A percentile compares a stretch with the other conserved stretches of the same genome.
Conservation (phyloP, 2,888 invertebrate genomes). For the Chrysotoxum bicinctum region DNA sequence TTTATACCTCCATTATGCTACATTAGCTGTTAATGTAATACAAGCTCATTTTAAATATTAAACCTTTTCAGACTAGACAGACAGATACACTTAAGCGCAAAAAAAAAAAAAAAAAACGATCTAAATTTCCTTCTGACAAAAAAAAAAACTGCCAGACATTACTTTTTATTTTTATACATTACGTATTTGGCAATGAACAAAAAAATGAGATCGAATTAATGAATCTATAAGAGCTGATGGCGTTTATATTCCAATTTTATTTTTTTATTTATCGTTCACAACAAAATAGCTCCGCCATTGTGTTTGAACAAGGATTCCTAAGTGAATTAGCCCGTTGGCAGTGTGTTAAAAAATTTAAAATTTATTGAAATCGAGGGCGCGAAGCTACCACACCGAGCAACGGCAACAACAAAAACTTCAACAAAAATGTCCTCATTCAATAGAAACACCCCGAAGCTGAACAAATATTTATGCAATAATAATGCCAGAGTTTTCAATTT, state of each 20-base stretch:
- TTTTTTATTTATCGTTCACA: constrained; percentile 14
- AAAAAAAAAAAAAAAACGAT: neutral
- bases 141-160: constrained; percentile 6
- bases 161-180: constrained; percentile 9
- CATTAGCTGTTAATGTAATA: constrained; percentile 28
- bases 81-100: neutral
- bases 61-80: constrained; percentile 6
- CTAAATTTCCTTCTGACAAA: neutral
- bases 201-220: constrained; percentile 57
- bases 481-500: constrained; percentile 67
- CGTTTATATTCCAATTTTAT: constrained; percentile 11
- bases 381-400: neutral
- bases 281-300: constrained; percentile 33
- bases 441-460: constrained; percentile 10
- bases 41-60: constrained; percentile 23
- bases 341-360: constrained; percentile 50
- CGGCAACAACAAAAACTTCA: neutral
- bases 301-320: constrained; percentile 31
- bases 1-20: constrained; percentile 7
- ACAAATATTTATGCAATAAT: constrained; percentile 68
- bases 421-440: constrained; percentile 29
- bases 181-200: neutral
- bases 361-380: constrained; percentile 62
- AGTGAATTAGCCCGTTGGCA: constrained; percentile 63
- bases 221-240: constrained; percentile 53